These are phyloP conservation scores for Heteromurus nitidus DNA, from an alignment of 2,888 invertebrate genomes.

Conservation along the genomic window DNA sequence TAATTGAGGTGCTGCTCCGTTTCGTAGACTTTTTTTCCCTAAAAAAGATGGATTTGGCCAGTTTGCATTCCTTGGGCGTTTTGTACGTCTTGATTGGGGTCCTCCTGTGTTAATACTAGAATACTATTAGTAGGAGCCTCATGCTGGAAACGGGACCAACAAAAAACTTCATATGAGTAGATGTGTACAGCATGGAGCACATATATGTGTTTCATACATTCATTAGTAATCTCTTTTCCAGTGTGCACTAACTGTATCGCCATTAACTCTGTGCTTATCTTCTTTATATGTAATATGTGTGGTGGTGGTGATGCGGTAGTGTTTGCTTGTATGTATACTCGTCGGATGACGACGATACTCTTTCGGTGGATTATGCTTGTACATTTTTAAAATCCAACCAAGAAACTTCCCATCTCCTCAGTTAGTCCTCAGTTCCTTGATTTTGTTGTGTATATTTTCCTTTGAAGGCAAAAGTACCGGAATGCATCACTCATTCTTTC, in stretches of 20 bases:
- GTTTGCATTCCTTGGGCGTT: no score
- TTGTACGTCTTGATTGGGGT: no score
- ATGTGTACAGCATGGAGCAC: no score
- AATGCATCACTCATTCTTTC: conserved; percentile 58
- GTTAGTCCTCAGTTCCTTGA: not conserved
- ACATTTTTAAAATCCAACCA: conserved; percentile 7
- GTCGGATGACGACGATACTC: no score
- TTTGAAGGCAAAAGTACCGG: conserved; percentile 44
- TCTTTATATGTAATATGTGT: not conserved
- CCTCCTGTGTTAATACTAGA: no score
- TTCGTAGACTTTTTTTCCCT: no score
- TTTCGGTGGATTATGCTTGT: no score
- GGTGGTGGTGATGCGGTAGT: not conserved
- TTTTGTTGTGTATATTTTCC: conserved; percentile 31
- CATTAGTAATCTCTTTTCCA: not conserved
- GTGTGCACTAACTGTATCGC: conserved; percentile 1
- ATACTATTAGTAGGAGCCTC: no score
- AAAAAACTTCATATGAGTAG: no score
- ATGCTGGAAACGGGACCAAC: no score
- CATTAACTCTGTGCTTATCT: not conserved
- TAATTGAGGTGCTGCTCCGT: not conserved
- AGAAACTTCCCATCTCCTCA: not conserved
- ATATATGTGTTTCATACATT: not conserved
- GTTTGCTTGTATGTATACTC: not conserved
- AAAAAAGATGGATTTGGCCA: no score